Base-by-base conservation (phyloP, 53 echinoderm and acorn worm genomes). In the Zoroaster sp. region DNA sequence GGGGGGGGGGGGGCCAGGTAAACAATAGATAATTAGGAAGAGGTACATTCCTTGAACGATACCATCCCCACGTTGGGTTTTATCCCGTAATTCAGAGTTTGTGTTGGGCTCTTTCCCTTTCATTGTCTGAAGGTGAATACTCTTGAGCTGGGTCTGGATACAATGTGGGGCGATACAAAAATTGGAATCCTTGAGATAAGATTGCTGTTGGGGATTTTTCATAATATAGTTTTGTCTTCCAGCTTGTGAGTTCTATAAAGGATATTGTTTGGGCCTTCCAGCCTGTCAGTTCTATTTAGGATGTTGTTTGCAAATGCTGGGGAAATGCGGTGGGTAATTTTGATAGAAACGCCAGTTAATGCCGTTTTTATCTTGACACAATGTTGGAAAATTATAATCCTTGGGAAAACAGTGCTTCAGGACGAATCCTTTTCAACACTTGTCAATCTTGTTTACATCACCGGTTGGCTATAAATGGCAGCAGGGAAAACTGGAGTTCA, bases 11-110 rank as follows among this genome's bases (percentile, higher is more conserved):
- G 32, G 21, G 46, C 20, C 15, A 4, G 44, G 75, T 31, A 75
- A 75, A 75, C 75, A 75, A 75, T 14, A 44, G 75, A 75, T 75
- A 75, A 75, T 75, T 75, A 30, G 75, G 46, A 44, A 31, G 44
- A 20, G 28, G 75, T 75, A 28, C n/a, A 75, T 75, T 75, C 75
- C 45, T 46, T 75, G 75, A 75, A 75, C 10, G 12, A 44, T 45
- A 43, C 8, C 20, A 12, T 23, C 43, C 11, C 44, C 28, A 21
- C 38, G 17, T 43, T 25, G 44, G 46, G 20, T 17, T 7, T 45
- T 45, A 25, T 44, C 45, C 4, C 11, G 6, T 75, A 75, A 75
- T 75, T 45, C 45, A 25, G 7, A 46, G 75, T 75, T 75, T 46
- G 44, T 44, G 17, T 39, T 73, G 25, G 73, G 73, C 3, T 5